Evolutionary conservation across 1,140 invertebrate species (phyloP).

Genomic region (Plectrocnemia conspersa): DNA sequence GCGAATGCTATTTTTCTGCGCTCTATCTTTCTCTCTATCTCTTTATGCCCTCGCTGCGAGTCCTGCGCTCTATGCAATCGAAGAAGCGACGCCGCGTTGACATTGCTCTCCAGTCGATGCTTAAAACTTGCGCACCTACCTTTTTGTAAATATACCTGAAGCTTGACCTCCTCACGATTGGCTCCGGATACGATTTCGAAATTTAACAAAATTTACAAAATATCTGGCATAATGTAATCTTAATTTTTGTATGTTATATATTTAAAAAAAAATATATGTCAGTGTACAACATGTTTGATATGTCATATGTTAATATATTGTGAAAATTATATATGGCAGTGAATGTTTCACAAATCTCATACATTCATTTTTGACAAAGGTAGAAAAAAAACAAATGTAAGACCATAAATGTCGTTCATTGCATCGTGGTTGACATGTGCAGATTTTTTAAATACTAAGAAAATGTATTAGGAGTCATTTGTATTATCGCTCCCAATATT

Average conservation of each 20-base stretch:
- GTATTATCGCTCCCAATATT: too few species aligned
- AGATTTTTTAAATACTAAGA: slow-evolving; percentile 13
- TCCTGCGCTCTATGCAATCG: slow-evolving; percentile 3
- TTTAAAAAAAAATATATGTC: too few species aligned
- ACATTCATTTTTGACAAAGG: too few species aligned
- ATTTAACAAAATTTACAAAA: too few species aligned
- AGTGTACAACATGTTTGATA: too few species aligned
- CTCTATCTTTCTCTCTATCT: slow-evolving; percentile 29
- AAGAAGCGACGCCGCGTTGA: slow-evolving; percentile 10
- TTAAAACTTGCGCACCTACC: slow-evolving; percentile 20
- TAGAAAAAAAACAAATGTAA: slow-evolving; percentile 7
- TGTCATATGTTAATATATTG: too few species aligned
- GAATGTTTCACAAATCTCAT: too few species aligned
- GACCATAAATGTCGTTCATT: slow-evolving; percentile 25
- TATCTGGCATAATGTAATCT: too few species aligned
- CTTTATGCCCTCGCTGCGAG: slow-evolving; percentile 22
- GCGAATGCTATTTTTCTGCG: slow-evolving; percentile 28
- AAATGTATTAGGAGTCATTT: slow-evolving; percentile 22
- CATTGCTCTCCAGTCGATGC: slow-evolving; percentile 13
- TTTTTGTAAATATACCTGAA: slow-evolving; percentile 18
- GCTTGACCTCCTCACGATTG: slow-evolving; percentile 13
- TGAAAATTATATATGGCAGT: too few species aligned
- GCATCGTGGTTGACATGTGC: slow-evolving; percentile 34
- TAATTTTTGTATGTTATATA: too few species aligned
- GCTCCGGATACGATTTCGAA: too few species aligned